Evolutionary conservation across 2,797 vertebrate genomes (phyloP).

Genomic region (Sebastolobus alascanus): DNA sequence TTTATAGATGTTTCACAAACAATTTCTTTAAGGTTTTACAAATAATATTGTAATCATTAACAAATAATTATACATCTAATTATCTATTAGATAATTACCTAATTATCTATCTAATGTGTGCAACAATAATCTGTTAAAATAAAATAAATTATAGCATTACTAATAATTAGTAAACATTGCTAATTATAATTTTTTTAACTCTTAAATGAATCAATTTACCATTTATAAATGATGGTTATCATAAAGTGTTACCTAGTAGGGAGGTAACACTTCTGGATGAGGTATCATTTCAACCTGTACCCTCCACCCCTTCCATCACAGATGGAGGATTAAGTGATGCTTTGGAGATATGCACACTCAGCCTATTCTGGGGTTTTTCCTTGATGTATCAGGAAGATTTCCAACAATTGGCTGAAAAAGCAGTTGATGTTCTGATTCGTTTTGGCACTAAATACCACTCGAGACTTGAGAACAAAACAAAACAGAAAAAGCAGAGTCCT

Average conservation of each 20-base stretch:
- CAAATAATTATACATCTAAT: no score
- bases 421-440: background rate
- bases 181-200: no score
- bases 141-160: no score
- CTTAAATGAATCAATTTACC: no score
- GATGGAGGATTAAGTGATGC: background rate
- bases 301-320: background rate
- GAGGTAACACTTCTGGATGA: background rate
- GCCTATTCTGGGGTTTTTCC: background rate
- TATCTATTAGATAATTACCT: no score
- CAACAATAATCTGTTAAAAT: no score
- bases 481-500: background rate
- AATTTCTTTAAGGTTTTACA: no score
- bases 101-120: no score
- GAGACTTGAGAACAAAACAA: background rate
- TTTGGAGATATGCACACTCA: background rate
- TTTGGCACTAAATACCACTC: background rate
- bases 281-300: constrained; percentile 7
- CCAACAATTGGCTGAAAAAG: background rate
- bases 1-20: no score
- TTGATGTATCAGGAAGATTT: background rate
- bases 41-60: no score
- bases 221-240: no score
- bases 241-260: background rate
- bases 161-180: no score